Evolutionary conservation across 2,113 vertebrate species (phyloP), one percentile per base, ranked within the genome.

Genomic region (Epinephelus moara): DNA sequence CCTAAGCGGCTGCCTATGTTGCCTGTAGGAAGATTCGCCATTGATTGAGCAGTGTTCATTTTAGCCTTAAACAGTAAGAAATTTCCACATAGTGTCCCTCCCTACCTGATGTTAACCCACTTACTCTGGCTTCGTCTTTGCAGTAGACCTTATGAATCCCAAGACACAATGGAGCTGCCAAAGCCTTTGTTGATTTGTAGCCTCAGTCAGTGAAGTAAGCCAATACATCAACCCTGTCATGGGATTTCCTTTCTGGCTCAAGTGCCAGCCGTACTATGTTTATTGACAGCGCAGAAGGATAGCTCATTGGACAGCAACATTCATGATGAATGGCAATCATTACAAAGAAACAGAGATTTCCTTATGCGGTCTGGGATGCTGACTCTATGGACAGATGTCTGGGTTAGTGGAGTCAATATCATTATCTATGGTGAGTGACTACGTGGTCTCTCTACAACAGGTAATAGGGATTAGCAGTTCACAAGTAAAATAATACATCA

Each of bases 161-260:
- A 69, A 1, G 56, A 60, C 42, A 69, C 25, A 59, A 37, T 52
- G 45, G 42, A 49, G 49, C 45, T 55, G 53, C 27, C 3, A 6
- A 21, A 56, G 66, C 47, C 66, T 70, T 66, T 78, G 66, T 40
- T 77, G 72, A 80, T 82, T 76, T 73, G 47, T 59, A 14, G 68
- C 53, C 75, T 19, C 40, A 19, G 75, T 61, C 71, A 77, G 10
- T 75, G 59, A 75, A 50, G 30, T 68, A 52, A 75, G 52, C n/a
- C 55, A 19, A 75, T 79, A 63, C 23, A 72, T 80, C 56, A 81
- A 9, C 2, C 6, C 18, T 49, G 10, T 63, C 40, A 40, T 56
- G 68, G 68, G 78, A 88, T 66, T 75, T 75, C 52, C 27, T 68
- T 50, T 33, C 37, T 61, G n/a, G 62, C 45, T 70, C 61, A 52